Evolutionary conservation across 2,888 invertebrate species (phyloP).

Genomic region (Colletes collaris): DNA sequence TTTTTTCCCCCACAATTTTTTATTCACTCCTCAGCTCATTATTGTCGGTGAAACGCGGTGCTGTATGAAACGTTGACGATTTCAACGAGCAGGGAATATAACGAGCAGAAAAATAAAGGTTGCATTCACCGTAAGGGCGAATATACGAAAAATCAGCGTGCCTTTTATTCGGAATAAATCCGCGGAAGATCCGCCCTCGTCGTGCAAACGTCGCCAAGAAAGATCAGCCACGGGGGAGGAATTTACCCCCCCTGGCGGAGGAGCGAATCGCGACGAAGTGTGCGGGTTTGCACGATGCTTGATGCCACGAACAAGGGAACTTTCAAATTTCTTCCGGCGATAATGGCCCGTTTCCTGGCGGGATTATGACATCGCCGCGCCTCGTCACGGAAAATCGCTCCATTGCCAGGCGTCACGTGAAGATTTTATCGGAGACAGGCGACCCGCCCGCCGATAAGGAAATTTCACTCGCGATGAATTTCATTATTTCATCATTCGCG

Average conservation of each 20-base stretch:
- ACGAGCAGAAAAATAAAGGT: too few species aligned
- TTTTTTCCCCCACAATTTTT: too few species aligned
- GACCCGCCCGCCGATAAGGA: conserved; percentile 50
- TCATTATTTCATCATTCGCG: conserved; percentile 52
- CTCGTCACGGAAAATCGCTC: conserved; percentile 52
- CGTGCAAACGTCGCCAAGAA: conserved; percentile 17
- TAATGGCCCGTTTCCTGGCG: conserved; percentile 61
- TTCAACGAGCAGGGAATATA: too few species aligned
- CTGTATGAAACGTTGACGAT: too few species aligned
- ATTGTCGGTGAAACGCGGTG: too few species aligned
- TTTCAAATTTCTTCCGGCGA: conserved; percentile 60
- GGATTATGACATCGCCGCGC: conserved; percentile 57
- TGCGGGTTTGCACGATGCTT: conserved; percentile 35
- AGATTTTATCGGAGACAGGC: conserved; percentile 56
- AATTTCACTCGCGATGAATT: conserved; percentile 48
- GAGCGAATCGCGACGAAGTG: conserved; percentile 31
- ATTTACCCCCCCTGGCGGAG: conserved; percentile 11
- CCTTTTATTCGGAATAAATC: not conserved
- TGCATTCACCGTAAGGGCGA: too few species aligned
- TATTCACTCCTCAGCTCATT: too few species aligned
- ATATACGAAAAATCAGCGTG: not conserved
- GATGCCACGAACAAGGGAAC: conserved; percentile 34
- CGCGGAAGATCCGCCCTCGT: not conserved
- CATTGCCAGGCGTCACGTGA: conserved; percentile 25
- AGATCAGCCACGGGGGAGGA: conserved; percentile 19